phyloP scores from a whole-genome alignment of 2,113 vertebrate species.

The Sinosuthora webbiana region DNA sequence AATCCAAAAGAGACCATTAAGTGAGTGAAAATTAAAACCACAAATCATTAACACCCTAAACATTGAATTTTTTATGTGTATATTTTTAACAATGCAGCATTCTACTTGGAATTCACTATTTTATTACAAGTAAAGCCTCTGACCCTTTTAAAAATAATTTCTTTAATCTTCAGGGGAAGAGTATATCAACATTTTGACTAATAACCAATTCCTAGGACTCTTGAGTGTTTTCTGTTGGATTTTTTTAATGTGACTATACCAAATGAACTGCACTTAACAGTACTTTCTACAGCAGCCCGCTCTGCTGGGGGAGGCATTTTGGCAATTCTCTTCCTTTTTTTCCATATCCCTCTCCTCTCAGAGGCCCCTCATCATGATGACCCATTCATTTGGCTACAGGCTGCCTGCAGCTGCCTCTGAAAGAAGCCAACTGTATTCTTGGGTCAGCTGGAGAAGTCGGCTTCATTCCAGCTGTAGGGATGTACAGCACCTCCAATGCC shows the following conservation, averaged over 20 bases:
- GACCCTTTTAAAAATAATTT: conserved; percentile 12
- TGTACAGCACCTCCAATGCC: neutral
- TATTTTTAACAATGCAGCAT: neutral
- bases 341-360: conserved; percentile 30
- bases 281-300: neutral
- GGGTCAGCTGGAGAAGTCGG: conserved; percentile 24
- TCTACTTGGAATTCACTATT: neutral
- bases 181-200: conserved; percentile 16
- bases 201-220: conserved; percentile 8
- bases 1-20: neutral
- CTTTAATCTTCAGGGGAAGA: conserved; percentile 3
- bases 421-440: conserved; percentile 47
- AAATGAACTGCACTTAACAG: conserved; percentile 20
- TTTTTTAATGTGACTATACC: neutral
- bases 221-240: neutral
- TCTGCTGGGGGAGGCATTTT: conserved; percentile 47
- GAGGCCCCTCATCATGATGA: conserved; percentile 50
- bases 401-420: conserved; percentile 43
- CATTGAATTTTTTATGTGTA: neutral
- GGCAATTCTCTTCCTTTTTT: conserved; percentile 17
- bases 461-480: neutral
- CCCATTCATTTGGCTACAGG: conserved; percentile 25
- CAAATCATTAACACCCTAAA: neutral
- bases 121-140: neutral
- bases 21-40: neutral